These are phyloP conservation scores for Acronicta aceris DNA, from an alignment of 2,888 invertebrate species.

Conservation along the genomic window DNA sequence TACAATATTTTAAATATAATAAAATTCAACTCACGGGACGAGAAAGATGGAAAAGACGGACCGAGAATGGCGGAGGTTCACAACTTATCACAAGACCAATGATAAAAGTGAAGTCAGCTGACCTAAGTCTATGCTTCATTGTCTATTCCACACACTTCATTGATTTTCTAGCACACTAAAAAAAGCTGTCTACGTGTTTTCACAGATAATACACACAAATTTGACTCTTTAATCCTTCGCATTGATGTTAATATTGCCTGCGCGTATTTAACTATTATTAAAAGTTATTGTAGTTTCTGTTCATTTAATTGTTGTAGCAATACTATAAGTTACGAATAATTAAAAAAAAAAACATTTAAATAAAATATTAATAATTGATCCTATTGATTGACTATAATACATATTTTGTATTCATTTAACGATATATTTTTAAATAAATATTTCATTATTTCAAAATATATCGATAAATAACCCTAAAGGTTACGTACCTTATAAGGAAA, in stretches of 20 bases:
- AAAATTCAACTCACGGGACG: slow-evolving; percentile 85
- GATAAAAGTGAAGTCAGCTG: slow-evolving; percentile 89
- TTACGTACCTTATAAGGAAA: no score
- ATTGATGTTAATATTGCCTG: rapidly evolving
- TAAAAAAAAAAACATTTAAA: no score
- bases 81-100: slow-evolving; percentile 89
- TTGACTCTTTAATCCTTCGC: rapidly evolving
- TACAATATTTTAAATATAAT: slow-evolving; percentile 59
- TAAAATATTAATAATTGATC: no score
- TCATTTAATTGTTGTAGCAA: slow-evolving; percentile 9
- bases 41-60: slow-evolving; percentile 86
- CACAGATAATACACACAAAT: slow-evolving; percentile 5
- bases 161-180: slow-evolving; percentile 67
- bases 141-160: slow-evolving; percentile 75
- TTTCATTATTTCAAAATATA: no score
- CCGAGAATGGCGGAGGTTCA: slow-evolving; percentile 88
- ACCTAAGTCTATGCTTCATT: slow-evolving; percentile 80
- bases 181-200: not conserved
- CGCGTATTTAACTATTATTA: not conserved
- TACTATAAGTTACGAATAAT: not conserved
- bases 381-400: no score
- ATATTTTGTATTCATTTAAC: no score
- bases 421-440: no score
- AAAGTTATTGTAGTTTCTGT: not conserved
- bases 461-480: no score